A percentile compares a stretch with the other conserved stretches of the same genome.
These are phyloP conservation scores for Polydesmus complanatus DNA, from an alignment of 2,888 invertebrate genomes.

Conservation along the genomic window DNA sequence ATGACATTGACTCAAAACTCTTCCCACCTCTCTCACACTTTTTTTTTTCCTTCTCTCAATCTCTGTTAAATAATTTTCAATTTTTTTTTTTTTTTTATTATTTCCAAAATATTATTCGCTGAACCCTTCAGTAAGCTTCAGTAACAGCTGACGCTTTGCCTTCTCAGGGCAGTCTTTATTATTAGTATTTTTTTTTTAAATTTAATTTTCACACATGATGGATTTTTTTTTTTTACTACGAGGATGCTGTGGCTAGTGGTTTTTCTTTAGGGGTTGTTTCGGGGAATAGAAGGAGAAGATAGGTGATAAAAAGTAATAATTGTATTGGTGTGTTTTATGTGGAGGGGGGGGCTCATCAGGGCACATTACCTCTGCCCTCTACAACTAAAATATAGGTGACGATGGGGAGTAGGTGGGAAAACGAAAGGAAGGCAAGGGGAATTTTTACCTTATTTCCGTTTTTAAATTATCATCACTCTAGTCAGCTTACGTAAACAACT, in stretches of 20 bases:
- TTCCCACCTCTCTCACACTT: neutral
- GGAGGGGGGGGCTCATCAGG: neutral
- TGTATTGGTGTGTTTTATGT: neutral
- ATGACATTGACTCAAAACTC: slow-evolving; percentile 13
- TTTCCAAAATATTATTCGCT: neutral
- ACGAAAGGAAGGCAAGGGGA: neutral
- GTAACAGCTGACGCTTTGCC: neutral
- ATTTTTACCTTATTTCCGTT: neutral
- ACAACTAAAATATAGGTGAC: neutral
- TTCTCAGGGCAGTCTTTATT: too few species aligned
- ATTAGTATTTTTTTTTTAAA: too few species aligned
- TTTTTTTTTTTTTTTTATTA: neutral
- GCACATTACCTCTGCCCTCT: neutral
- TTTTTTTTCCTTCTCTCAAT: neutral
- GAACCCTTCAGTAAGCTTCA: neutral
- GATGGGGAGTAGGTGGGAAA: neutral
- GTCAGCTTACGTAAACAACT: too few species aligned
- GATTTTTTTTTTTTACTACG: too few species aligned
- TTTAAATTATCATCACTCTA: too few species aligned
- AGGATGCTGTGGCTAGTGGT: too few species aligned
- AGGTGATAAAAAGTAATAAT: neutral
- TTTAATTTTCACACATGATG: neutral
- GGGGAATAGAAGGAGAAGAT: neutral
- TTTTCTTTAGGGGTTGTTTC: neutral
- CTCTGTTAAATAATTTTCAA: too few species aligned